Evolutionary conservation across 2,888 invertebrate species (phyloP), one percentile per base, ranked within the genome.

Genomic region (Automeris io): DNA sequence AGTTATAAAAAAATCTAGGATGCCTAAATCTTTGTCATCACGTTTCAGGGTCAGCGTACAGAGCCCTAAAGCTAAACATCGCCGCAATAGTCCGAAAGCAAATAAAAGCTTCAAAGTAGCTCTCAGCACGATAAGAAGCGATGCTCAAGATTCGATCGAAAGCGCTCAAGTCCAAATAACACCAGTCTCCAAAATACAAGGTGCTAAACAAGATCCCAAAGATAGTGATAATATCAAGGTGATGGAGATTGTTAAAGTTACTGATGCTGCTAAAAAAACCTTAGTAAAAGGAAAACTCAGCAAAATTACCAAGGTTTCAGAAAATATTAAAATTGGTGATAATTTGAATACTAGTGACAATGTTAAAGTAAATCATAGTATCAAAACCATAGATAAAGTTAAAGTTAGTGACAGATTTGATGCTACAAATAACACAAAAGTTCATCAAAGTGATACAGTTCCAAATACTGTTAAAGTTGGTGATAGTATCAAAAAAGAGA

Each of bases 171-270:
- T 43, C 2, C 41, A 48, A 13, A 8, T 55, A 3, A 42, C 44
- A 1, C 55, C 64, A 0, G 44, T 52, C 0, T 46, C 48, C 18
- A 51, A 47, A 11, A 48, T 61, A 41, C 52, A 54, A 11, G 55
- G 51, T 34, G 49, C 51, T 8, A 52, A 45, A 22, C 57, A 50
- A 31, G n/a, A n/a, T n/a, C n/a, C n/a, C n/a, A n/a, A n/a, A n/a
- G n/a, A n/a, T n/a, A n/a, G n/a, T n/a, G n/a, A n/a, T n/a, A n/a
- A n/a, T n/a, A n/a, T n/a, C n/a, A n/a, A n/a, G n/a, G n/a, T n/a
- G n/a, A n/a, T n/a, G n/a, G n/a, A n/a, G n/a, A n/a, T n/a, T n/a
- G n/a, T n/a, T n/a, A n/a, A n/a, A n/a, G 46, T 46, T 16, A 16
- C 16, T n/a, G 16, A 16, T n/a, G 7, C n/a, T 8, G 21, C 1